Evolutionary conservation across 1,140 invertebrate genomes (phyloP), one percentile per base, ranked within the genome.

Genomic region (Aethina tumida): DNA sequence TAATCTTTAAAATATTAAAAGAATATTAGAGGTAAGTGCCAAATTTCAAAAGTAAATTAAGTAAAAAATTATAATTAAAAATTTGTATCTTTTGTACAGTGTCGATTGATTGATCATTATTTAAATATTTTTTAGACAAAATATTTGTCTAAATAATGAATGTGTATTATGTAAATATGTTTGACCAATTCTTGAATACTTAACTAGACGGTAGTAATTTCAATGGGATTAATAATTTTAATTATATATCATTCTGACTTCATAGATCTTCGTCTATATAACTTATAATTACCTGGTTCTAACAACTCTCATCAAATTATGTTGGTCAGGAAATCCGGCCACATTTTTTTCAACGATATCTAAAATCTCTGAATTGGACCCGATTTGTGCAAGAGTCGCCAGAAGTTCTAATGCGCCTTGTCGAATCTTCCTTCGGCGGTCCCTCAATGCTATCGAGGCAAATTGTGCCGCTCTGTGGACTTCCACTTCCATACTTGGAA

Each of bases 401-500:
- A 89, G 60, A 28, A 81, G 77, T 57, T 91, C 87, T n/a, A 91
- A 62, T 0, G 84, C 71, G 3, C 84, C 79, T 49, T 86, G 83
- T 7, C 85, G 66, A 1, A 91, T 82, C 46, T 78, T 67, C 35
- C 82, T 64, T 49, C 82, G 79, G 2, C 69, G 64, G 65, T 87
- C 83, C 13, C 69, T 67, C 10, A 84, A 65, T 33, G 74, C 68
- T 21, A 66, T 65, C 9, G 74, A 70, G 7, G 71, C 68, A 43
- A 68, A 63, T 9, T 61, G 55, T 18, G 77, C 74, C 7, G 85
- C 65, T 5, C 63, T 64, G 8, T 64, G 58, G 14, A 84, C 67
- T 60, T 86, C 80, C 57, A 90, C 82, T 36, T 85, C 82, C 25
- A 78, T 79, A 53, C 81, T 81, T 2, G 86, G 85, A 62, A 85